phyloP scores from a whole-genome alignment of 2,113 vertebrate species.

The Poeciliopsis retropinna region DNA sequence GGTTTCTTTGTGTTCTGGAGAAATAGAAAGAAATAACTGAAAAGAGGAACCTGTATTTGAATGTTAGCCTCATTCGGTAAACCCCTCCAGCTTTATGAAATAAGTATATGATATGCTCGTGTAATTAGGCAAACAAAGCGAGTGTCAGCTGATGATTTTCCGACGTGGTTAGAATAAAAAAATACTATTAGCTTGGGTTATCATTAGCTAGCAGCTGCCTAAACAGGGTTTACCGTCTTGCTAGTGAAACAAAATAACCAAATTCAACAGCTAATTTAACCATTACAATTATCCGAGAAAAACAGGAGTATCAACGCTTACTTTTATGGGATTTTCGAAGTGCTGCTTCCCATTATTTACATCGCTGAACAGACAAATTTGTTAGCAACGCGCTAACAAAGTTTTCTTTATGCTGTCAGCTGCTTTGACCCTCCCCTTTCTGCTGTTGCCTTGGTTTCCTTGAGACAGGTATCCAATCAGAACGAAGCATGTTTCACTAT shows the following conservation, averaged over 20 bases:
- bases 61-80: not conserved
- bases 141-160: not conserved
- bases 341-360: not conserved
- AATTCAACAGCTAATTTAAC: not conserved
- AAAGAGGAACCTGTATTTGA: slow-evolving; percentile 24
- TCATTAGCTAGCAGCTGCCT: slow-evolving; percentile 44
- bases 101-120: not conserved
- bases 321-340: not conserved
- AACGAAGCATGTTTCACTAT: not conserved
- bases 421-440: slow-evolving; percentile 40
- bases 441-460: slow-evolving; percentile 42
- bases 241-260: not conserved
- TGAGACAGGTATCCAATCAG: slow-evolving; percentile 51
- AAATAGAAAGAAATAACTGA: not conserved
- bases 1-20: not conserved
- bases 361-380: slow-evolving; percentile 26
- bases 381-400: slow-evolving; percentile 69
- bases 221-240: not conserved
- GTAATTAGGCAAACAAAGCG: not conserved
- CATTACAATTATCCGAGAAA: too few relatives aligned
- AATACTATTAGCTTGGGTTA: slow-evolving; percentile 38
- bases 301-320: slow-evolving; percentile 12
- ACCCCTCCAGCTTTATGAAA: not conserved
- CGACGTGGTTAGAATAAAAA: not conserved
- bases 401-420: slow-evolving; percentile 54